phyloP scores from a whole-genome alignment of 2,113 vertebrate species.

The Synodontis membranacea region DNA sequence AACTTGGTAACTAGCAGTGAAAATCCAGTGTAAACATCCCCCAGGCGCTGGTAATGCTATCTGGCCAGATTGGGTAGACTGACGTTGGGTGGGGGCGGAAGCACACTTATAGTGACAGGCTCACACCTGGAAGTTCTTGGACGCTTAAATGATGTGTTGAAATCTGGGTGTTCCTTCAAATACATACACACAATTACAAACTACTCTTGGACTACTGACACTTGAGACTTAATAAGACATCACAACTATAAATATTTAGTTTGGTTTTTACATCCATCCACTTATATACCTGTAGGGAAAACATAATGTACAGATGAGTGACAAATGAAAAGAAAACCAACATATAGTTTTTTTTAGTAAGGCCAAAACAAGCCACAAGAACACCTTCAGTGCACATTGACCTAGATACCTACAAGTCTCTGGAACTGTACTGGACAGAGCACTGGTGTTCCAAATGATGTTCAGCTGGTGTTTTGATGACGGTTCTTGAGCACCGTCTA shows the following conservation, averaged over 20 bases:
- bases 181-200: neutral
- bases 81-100: slow-evolving; percentile 27
- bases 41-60: slow-evolving; percentile 48
- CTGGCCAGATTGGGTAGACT: slow-evolving; percentile 39
- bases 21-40: slow-evolving; percentile 44
- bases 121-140: slow-evolving; percentile 45
- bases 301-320: neutral
- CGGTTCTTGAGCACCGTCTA: too few relatives aligned
- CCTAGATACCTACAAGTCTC: neutral
- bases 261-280: neutral
- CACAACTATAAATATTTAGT: neutral
- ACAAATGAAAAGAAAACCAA: neutral
- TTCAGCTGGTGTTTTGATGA: neutral
- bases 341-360: neutral
- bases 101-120: slow-evolving; percentile 38
- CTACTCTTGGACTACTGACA: neutral
- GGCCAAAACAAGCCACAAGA: neutral
- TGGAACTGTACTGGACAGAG: neutral
- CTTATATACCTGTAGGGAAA: neutral
- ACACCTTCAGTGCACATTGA: neutral
- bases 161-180: slow-evolving; percentile 22
- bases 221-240: neutral
- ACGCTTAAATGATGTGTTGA: slow-evolving; percentile 28
- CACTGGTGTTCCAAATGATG: neutral
- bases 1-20: slow-evolving; percentile 39